Evolutionary conservation across 2,797 vertebrate genomes (phyloP).

Genomic region (Acipenser ruthenus): DNA sequence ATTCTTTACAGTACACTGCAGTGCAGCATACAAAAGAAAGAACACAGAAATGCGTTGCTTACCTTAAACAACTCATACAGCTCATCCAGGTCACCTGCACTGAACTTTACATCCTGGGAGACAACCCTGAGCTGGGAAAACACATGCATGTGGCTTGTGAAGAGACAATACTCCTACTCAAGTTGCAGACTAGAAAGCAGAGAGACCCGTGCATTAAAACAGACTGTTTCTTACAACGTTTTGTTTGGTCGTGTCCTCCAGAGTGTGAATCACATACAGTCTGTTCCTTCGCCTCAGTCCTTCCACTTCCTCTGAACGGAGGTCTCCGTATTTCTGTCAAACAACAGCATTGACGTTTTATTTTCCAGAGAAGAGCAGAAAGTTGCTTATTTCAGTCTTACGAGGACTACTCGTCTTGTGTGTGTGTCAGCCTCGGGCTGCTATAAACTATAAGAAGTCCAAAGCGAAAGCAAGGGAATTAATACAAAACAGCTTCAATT

Average conservation of each 20-base stretch:
- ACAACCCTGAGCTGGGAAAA: constrained; percentile 78
- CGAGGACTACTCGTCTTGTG: no score
- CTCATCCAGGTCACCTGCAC: constrained; percentile 70
- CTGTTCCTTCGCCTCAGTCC: constrained; percentile 84
- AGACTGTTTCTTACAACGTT: constrained; percentile 75
- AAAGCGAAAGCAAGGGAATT: no score
- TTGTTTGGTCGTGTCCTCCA: constrained; percentile 89
- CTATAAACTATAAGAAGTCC: no score
- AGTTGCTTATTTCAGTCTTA: no score
- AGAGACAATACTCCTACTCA: no score
- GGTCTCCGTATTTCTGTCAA: constrained; percentile 77
- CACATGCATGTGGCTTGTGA: no score
- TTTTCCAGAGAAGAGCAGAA: no score
- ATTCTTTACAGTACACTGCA: no score
- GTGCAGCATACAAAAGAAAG: background rate
- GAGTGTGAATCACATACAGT: constrained; percentile 82
- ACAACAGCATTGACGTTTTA: constrained; percentile 15
- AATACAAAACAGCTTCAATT: no score
- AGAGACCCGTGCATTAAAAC: background rate
- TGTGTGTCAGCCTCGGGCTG: no score
- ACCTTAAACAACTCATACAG: constrained; percentile 95
- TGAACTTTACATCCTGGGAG: constrained; percentile 84
- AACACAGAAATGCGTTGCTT: constrained; percentile 23
- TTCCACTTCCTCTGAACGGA: constrained; percentile 83
- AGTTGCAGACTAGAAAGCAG: no score